Percentiles rank a stretch among this genome's conserved stretches.
Evolutionary conservation across 2,888 invertebrate species (phyloP).

Genomic region (Cepaea hortensis): DNA sequence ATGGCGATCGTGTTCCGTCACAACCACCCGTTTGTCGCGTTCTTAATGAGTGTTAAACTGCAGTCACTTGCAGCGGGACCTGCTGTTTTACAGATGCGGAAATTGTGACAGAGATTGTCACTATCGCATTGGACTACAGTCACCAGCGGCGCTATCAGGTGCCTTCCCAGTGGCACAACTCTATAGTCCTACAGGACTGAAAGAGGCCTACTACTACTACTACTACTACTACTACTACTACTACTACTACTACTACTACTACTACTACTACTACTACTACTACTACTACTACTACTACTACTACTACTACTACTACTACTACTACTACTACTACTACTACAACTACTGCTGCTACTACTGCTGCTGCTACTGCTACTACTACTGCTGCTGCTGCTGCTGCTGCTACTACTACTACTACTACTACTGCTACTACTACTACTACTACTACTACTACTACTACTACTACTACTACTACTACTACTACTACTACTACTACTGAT

Average conservation of each 20-base stretch:
- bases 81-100: no score
- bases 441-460: constrained; percentile 6
- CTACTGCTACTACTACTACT: constrained; percentile 11
- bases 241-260: constrained; percentile 20
- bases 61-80: no score
- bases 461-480: constrained; percentile 21
- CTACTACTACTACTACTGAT: not conserved
- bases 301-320: not conserved
- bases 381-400: not conserved
- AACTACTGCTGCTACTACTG: constrained; percentile 2
- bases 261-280: not conserved
- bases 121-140: no score
- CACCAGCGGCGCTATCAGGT: no score
- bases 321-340: not conserved
- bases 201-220: constrained; percentile 20
- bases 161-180: no score
- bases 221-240: not conserved
- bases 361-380: not conserved
- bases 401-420: constrained; percentile 6
- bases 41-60: no score
- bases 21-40: no score
- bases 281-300: not conserved
- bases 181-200: no score
- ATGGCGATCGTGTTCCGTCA: no score
- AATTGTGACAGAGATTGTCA: no score